Base-by-base conservation (phyloP, 2,888 invertebrate species). In the Conus canariensis region DNA sequence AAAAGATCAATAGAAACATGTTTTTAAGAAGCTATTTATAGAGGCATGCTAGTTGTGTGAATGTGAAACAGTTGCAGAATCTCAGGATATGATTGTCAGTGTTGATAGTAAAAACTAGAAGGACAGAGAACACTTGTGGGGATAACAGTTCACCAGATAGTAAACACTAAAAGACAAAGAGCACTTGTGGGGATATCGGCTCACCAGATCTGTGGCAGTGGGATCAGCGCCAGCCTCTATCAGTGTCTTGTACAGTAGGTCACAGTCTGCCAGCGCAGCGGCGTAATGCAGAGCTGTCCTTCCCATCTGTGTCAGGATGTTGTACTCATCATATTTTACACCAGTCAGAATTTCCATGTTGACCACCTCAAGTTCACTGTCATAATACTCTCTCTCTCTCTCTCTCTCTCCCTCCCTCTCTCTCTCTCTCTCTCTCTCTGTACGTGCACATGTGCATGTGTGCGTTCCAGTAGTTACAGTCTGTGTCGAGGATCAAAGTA, bases 281-380 rank as follows among this genome's bases (percentile, higher is more conserved):
- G 95, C 95, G 90, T 94, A 93, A 90, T 95, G 95, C 8, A 95
- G 91, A 14, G 93, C 92, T 82, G 94, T 94, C 90, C 94, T 90
- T 12, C 92, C 93, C 93, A 94, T 93, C 95, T 95, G 92, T 14
- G 12, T 19, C 16, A 70, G 22, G 19, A 45, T 45, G 70, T 70
- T 22, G 70, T 22, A 80, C n/a, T 58, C 58, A 58, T 85, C 58
- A 19, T 16, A 58, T 58, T 85, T 19, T 58, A 90, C 56, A 85
- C 56, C 16, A 22, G 22, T 70, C 8, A 70, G 16, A 8, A 22
- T 70, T 14, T 70, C 70, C 70, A 22, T 70, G 70, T 19, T 70
- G 70, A 70, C 22, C 19, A 8, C 19, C 12, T 64, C 8, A 64
- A 64, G 10, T 64, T 64, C 64, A 64, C 16, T 64, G 0, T 64